Conservation (phyloP, 2,888 invertebrate species). For the Pollenia griseotomentosa region DNA sequence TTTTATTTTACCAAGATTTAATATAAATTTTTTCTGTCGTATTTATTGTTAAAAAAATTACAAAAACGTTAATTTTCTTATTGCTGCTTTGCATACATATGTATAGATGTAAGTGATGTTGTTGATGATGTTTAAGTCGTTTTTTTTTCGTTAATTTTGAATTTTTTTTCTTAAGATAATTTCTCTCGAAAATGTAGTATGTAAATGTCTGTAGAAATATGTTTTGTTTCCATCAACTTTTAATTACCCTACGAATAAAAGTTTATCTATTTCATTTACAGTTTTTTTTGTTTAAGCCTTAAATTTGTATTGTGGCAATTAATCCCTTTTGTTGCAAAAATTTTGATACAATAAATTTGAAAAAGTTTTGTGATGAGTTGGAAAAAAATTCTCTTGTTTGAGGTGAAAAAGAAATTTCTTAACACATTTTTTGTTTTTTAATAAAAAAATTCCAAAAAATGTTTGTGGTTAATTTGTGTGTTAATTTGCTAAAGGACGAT, state of each 20-base stretch:
- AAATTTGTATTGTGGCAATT: not conserved
- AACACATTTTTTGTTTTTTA: not conserved
- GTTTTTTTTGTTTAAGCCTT: slow-evolving; percentile 17
- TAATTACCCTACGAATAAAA: slow-evolving; percentile 65
- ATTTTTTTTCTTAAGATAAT: not conserved
- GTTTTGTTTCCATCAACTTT: slow-evolving; percentile 50
- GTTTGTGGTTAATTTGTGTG: too few relatives aligned
- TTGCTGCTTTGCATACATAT: not conserved
- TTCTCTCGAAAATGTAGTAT: slow-evolving; percentile 7
- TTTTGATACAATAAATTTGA: not conserved
- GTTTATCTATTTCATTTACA: slow-evolving; percentile 6
- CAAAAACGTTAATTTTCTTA: not conserved
- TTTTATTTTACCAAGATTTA: not conserved
- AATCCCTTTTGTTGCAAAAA: not conserved
- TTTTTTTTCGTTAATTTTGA: not conserved
- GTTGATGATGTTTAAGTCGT: slow-evolving; percentile 38
- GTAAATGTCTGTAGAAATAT: not conserved
- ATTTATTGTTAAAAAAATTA: not conserved
- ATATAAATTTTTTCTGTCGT: slow-evolving; percentile 5
- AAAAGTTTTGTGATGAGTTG: slow-evolving; percentile 32
- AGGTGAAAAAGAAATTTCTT: not conserved
- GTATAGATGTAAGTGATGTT: not conserved
- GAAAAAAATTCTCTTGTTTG: not conserved
- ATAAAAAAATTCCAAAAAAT: not conserved
- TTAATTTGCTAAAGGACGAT: too few relatives aligned